These are phyloP conservation scores for Caenorhabditis elegans DNA, from an alignment of 1,140 invertebrate genomes.

Conservation along the genomic window DNA sequence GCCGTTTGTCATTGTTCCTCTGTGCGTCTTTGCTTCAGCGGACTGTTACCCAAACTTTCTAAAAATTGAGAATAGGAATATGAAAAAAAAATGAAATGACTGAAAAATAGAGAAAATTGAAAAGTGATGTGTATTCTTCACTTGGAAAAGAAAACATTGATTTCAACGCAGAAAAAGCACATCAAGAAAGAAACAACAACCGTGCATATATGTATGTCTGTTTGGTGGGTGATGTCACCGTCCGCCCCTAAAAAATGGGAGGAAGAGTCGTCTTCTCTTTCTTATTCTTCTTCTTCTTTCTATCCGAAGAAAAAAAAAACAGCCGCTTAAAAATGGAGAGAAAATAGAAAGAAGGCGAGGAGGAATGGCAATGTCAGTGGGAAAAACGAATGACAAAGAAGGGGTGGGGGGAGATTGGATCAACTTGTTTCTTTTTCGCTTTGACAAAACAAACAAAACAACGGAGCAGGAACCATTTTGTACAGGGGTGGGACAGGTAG, in stretches of 20 bases:
- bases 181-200: not conserved
- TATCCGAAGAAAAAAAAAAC: not conserved
- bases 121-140: not conserved
- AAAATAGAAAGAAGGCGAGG: not conserved
- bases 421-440: conserved; percentile 27
- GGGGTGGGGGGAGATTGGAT: not conserved
- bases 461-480: not conserved
- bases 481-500: not conserved
- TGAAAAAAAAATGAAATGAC: not conserved
- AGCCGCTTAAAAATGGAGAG: not conserved
- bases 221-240: conserved; percentile 11
- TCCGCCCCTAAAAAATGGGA: not conserved
- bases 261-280: conserved; percentile 10
- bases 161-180: not conserved
- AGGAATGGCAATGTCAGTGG: conserved; percentile 11
- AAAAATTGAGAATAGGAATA: not conserved
- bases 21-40: not conserved
- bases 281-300: not conserved
- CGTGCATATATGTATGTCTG: not conserved
- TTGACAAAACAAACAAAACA: conserved; percentile 18
- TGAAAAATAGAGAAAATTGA: not conserved
- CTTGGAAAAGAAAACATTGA: not conserved
- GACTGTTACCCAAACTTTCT: conserved; percentile 10
- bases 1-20: not conserved
- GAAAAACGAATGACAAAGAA: conserved; percentile 4